These are phyloP conservation scores for Melanotaenia boesemani DNA, from an alignment of 2,797 vertebrate genomes.

Conservation along the genomic window DNA sequence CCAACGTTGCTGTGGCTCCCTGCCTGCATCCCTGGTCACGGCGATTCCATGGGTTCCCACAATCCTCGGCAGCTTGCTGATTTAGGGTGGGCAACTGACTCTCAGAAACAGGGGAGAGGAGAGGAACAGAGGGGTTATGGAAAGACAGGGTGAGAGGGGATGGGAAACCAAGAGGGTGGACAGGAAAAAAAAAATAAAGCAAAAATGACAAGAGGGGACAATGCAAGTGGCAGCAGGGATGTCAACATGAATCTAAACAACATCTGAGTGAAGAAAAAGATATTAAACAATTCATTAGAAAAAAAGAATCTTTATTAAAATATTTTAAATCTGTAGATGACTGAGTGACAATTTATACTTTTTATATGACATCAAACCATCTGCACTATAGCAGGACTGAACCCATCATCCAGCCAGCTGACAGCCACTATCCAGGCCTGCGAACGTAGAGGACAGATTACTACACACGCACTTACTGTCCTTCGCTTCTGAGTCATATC, in stretches of 20 bases:
- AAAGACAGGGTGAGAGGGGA: slow-evolving; percentile 63
- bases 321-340: slow-evolving; percentile 44
- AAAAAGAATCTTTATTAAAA: slow-evolving; percentile 58
- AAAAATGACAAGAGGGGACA: slow-evolving; percentile 39
- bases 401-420: slow-evolving; percentile 60
- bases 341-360: slow-evolving; percentile 35
- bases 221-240: slow-evolving; percentile 4
- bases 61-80: slow-evolving; percentile 86
- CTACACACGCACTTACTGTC: slow-evolving; percentile 32
- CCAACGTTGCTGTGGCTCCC: slow-evolving; percentile 87
- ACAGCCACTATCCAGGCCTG: slow-evolving; percentile 52
- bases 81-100: slow-evolving; percentile 85
- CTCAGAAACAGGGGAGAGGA: slow-evolving; percentile 75
- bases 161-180: slow-evolving; percentile 41
- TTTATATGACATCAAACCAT: slow-evolving; percentile 45
- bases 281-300: background rate
- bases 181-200: slow-evolving; percentile 38
- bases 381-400: slow-evolving; percentile 57
- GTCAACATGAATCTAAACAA: slow-evolving; percentile 17
- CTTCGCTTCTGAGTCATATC: slow-evolving; percentile 38
- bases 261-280: background rate
- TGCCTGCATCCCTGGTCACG: slow-evolving; percentile 89
- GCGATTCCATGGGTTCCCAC: slow-evolving; percentile 87
- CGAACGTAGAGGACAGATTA: slow-evolving; percentile 55
- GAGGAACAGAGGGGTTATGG: slow-evolving; percentile 69